These are phyloP conservation scores for Lasioglossum calceatum DNA, from an alignment of 2,888 invertebrate species.

Conservation along the genomic window DNA sequence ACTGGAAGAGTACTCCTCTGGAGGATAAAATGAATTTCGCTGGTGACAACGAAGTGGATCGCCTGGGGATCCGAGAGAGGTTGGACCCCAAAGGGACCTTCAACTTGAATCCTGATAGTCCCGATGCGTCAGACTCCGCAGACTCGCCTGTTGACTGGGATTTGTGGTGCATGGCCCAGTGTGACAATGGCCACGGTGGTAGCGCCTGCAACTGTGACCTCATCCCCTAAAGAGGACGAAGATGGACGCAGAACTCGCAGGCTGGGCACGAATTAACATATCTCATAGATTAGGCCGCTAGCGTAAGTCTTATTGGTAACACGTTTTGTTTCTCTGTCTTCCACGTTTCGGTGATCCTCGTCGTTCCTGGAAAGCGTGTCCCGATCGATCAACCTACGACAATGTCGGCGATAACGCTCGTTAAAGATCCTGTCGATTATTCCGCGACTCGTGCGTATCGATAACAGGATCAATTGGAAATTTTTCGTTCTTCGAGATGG, in stretches of 20 bases:
- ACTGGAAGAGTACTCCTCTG: neutral
- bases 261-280: constrained; percentile 78
- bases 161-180: constrained; percentile 88
- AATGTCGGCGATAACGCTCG: neutral
- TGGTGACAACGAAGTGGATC: neutral
- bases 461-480: neutral
- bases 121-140: neutral
- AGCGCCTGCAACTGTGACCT: constrained; percentile 91
- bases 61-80: neutral
- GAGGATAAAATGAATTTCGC: neutral
- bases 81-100: no score
- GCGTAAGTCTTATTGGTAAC: constrained; percentile 51
- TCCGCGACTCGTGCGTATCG: neutral
- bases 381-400: neutral
- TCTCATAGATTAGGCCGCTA: constrained; percentile 73
- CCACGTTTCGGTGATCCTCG: neutral
- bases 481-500: constrained; percentile 3
- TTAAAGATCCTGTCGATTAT: neutral
- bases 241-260: constrained; percentile 27
- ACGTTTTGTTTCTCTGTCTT: neutral
- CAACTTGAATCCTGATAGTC: neutral
- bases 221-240: constrained; percentile 84
- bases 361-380: neutral
- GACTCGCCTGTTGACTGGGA: constrained; percentile 84
- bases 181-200: constrained; percentile 90